phyloP scores from a whole-genome alignment of 2,888 invertebrate species.

The Beris morrisii region DNA sequence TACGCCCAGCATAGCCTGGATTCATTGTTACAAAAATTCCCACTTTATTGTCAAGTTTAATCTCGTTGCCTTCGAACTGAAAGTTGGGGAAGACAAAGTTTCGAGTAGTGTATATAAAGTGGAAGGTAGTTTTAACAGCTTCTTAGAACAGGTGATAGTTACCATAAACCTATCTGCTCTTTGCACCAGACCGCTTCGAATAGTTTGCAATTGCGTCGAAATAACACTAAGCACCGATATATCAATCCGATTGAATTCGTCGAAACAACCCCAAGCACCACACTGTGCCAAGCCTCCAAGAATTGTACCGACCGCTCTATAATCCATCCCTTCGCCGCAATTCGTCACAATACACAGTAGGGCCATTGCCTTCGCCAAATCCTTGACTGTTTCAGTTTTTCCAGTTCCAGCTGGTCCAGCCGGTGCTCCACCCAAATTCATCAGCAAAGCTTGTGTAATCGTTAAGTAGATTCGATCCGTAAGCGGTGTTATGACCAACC shows the following conservation, averaged over 20 bases:
- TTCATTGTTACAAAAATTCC: conserved; percentile 97
- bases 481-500: conserved; percentile 87
- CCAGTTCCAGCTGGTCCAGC: conserved; percentile 66
- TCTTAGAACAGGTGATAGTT: conserved; percentile 44
- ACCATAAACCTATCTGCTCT: conserved; percentile 76
- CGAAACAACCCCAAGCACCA: conserved; percentile 96
- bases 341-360: conserved; percentile 83
- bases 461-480: conserved; percentile 92
- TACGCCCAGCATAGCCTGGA: conserved; percentile 89
- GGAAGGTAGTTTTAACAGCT: background rate
- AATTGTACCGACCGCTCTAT: conserved; percentile 76
- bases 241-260: conserved; percentile 92
- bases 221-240: conserved; percentile 91
- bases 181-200: conserved; percentile 78
- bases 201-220: conserved; percentile 88
- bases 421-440: conserved; percentile 90
- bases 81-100: background rate
- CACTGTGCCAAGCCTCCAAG: conserved; percentile 60
- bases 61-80: conserved; percentile 83
- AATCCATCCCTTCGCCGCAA: conserved; percentile 94
- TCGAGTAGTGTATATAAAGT: background rate
- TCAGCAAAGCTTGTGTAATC: conserved; percentile 87
- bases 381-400: conserved; percentile 91
- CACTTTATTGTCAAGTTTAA: conserved; percentile 78
- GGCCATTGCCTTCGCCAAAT: conserved; percentile 87